phyloP scores from a whole-genome alignment of 2,113 vertebrate species.

The Colinus virginianus region DNA sequence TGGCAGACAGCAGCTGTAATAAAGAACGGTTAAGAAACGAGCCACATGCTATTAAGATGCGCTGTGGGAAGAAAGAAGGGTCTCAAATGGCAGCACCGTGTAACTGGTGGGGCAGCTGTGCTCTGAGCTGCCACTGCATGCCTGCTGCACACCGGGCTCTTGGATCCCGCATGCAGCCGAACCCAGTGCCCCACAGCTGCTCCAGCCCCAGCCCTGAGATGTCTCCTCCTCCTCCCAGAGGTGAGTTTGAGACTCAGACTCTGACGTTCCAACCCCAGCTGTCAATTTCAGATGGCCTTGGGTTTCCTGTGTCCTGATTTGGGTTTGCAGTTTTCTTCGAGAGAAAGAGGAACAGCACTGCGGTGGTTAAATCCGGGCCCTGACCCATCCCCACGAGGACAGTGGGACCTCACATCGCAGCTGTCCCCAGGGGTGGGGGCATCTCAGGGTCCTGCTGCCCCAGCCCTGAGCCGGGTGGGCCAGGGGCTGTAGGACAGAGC shows the following conservation, averaged over 20 bases:
- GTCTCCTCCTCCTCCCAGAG: background rate
- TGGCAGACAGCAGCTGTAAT: too few relatives aligned
- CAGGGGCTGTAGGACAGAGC: background rate
- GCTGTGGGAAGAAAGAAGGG: background rate
- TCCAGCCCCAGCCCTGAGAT: too few relatives aligned
- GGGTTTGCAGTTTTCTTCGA: background rate
- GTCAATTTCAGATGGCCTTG: background rate
- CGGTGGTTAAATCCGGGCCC: background rate
- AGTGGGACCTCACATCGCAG: background rate
- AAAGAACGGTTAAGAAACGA: background rate
- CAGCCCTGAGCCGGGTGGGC: background rate
- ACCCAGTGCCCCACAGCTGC: background rate
- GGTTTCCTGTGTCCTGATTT: background rate
- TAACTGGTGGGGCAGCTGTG: too few relatives aligned
- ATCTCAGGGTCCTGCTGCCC: background rate
- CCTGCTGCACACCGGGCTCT: background rate
- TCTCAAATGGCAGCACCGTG: fast-evolving
- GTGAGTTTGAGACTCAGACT: background rate
- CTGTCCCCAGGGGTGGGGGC: background rate
- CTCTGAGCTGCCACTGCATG: fast-evolving
- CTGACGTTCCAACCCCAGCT: background rate
- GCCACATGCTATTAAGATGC: fast-evolving
- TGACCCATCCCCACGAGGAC: fast-evolving
- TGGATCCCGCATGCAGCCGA: too few relatives aligned
- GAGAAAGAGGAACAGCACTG: background rate